Percentiles rank a stretch among this genome's conserved stretches.
Conservation (phyloP, 2,888 invertebrate genomes). For the Yponomeuta cagnagella region DNA sequence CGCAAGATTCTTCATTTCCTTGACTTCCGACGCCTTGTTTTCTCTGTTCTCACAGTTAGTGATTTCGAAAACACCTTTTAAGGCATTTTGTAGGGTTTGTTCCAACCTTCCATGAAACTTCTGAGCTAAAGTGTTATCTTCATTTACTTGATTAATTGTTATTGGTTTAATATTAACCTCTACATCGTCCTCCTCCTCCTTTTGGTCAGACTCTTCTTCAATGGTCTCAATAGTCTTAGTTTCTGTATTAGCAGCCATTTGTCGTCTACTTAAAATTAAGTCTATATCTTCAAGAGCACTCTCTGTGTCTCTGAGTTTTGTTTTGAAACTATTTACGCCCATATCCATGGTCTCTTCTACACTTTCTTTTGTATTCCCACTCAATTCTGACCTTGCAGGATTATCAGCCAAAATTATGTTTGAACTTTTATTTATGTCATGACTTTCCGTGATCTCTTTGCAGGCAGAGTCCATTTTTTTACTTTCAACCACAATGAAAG, state of each 20-base stretch:
- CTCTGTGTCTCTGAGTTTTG: slow-evolving; percentile 49
- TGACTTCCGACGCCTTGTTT: slow-evolving; percentile 51
- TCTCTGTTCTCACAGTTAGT: slow-evolving; percentile 38
- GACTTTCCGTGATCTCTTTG: slow-evolving; percentile 49
- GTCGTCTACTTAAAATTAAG: slow-evolving; percentile 32
- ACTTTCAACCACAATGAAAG: slow-evolving; percentile 42
- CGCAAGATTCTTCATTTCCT: slow-evolving; percentile 60
- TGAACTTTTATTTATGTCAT: slow-evolving; percentile 52
- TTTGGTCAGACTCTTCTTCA: background rate
- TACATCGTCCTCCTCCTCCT: background rate
- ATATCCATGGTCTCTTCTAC: slow-evolving; percentile 20
- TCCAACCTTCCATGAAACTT: slow-evolving; percentile 49
- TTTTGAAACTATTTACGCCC: slow-evolving; percentile 33
- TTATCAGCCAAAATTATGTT: slow-evolving; percentile 53
- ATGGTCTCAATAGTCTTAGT: background rate
- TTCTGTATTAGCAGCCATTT: background rate
- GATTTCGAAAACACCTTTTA: slow-evolving; percentile 47
- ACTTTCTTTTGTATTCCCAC: slow-evolving; percentile 26
- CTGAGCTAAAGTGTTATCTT: slow-evolving; percentile 21
- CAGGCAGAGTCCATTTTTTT: slow-evolving; percentile 37
- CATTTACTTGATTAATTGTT: background rate
- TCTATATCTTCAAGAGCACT: slow-evolving; percentile 45
- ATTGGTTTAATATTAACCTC: background rate
- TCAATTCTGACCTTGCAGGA: slow-evolving; percentile 38
- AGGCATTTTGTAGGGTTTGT: slow-evolving; percentile 42